A percentile compares a stretch with the other conserved stretches of the same genome.
Conservation (phyloP, 2,113 vertebrate species). For the Piprites chloris region DNA sequence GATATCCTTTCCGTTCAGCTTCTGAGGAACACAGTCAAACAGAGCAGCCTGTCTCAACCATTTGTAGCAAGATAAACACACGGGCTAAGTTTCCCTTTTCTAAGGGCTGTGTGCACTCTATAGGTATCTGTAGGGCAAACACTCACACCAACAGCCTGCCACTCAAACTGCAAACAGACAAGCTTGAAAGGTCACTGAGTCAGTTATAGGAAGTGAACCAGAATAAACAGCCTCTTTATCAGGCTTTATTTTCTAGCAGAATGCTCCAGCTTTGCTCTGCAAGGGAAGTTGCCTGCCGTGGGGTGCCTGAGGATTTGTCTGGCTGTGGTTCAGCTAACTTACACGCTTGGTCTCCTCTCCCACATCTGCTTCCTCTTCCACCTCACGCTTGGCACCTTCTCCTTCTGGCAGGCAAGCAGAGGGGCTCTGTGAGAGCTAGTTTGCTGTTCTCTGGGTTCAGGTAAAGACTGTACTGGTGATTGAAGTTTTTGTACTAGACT, state of each 20-base stretch:
- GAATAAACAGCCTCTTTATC: conserved; percentile 45
- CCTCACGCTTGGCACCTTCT: not conserved
- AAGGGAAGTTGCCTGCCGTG: conserved; percentile 1
- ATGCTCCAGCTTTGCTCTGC: not conserved
- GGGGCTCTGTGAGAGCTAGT: not conserved
- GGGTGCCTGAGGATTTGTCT: not conserved
- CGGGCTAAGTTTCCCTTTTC: not conserved
- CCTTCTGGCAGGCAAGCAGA: not conserved
- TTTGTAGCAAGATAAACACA: not conserved
- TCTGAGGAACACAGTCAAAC: not conserved
- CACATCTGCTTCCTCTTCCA: conserved; percentile 49
- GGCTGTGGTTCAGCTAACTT: conserved; percentile 7
- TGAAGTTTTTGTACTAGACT: too few relatives aligned
- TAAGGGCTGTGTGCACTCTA: not conserved
- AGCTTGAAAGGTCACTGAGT: not conserved
- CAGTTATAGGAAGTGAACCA: conserved; percentile 32
- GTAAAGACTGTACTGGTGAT: not conserved
- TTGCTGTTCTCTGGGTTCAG: not conserved
- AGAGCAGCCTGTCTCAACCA: not conserved
- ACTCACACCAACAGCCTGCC: not conserved
- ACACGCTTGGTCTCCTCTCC: not conserved
- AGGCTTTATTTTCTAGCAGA: conserved; percentile 8
- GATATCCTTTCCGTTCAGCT: not conserved
- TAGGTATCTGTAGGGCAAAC: not conserved
- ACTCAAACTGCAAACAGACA: not conserved